Percentiles rank a stretch among this genome's conserved stretches.
Conservation (phyloP, 1,140 invertebrate species). For the Eriosoma lanigerum region DNA sequence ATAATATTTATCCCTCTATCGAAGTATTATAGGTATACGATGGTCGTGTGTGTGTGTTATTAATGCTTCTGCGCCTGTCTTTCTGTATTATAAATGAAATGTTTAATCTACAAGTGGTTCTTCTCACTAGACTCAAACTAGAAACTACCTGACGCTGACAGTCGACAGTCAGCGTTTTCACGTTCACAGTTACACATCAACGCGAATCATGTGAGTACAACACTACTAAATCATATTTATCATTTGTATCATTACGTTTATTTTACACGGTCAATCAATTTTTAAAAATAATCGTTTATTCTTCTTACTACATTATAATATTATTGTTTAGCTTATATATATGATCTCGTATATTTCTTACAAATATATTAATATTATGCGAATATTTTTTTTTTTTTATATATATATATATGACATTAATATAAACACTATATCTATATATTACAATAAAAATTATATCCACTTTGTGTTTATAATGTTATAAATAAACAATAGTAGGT, state of each 20-base stretch:
- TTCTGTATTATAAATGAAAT: conserved; percentile 42
- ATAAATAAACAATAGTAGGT: too few relatives aligned
- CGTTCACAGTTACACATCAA: conserved; percentile 46
- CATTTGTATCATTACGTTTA: neutral
- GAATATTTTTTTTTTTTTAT: too few relatives aligned
- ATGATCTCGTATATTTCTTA: too few relatives aligned
- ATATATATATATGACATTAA: too few relatives aligned
- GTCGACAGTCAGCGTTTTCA: conserved; percentile 45
- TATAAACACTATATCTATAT: too few relatives aligned
- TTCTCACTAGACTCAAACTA: conserved; percentile 27
- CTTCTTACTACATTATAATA: too few relatives aligned
- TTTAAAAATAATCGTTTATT: neutral
- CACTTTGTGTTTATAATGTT: too few relatives aligned
- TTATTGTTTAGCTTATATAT: too few relatives aligned
- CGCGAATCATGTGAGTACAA: conserved; percentile 28
- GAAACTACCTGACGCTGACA: conserved; percentile 45
- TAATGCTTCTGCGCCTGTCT: conserved; percentile 27
- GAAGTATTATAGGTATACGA: too few relatives aligned
- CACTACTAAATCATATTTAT: neutral
- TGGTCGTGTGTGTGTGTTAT: neutral
- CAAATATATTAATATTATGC: too few relatives aligned
- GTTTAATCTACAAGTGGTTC: conserved; percentile 50
- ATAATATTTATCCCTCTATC: neutral
- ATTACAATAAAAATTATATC: too few relatives aligned
- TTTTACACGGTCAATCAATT: too few relatives aligned